Percentiles rank a stretch among this genome's conserved stretches.
Conservation (phyloP, 2,113 vertebrate genomes). For the Hippoglossus stenolepis region DNA sequence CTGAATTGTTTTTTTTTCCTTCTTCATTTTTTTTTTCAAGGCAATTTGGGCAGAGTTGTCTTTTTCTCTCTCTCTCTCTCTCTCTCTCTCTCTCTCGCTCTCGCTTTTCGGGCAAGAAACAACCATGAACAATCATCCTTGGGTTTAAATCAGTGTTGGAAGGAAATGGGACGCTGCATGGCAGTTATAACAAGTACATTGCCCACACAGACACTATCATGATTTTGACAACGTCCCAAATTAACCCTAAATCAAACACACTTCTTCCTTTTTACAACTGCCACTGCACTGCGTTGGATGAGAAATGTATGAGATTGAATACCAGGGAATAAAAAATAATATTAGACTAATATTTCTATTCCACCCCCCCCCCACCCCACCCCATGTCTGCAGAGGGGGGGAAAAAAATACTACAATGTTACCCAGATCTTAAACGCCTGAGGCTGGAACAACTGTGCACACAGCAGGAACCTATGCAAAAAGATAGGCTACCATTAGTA, state of each 20-base stretch:
- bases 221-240: conserved; percentile 35
- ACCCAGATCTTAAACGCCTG: conserved; percentile 41
- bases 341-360: conserved; percentile 37
- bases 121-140: conserved; percentile 54
- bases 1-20: conserved; percentile 64
- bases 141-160: not conserved
- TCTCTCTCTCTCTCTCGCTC: not conserved
- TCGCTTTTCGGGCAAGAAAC: conserved; percentile 30
- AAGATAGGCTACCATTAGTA: conserved; percentile 51
- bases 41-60: conserved; percentile 58
- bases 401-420: conserved; percentile 30
- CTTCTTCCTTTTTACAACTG: not conserved
- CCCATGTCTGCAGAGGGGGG: conserved; percentile 19
- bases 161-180: conserved; percentile 27
- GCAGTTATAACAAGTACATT: conserved; percentile 43
- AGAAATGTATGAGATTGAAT: conserved; percentile 25
- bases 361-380: conserved; percentile 3
- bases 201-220: conserved; percentile 16
- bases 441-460: conserved; percentile 52
- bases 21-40: conserved; percentile 56
- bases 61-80: not conserved
- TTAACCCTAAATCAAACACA: conserved; percentile 40
- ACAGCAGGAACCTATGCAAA: conserved; percentile 46
- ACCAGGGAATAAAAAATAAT: conserved; percentile 41
- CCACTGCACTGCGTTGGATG: conserved; percentile 25